Percentiles rank a stretch among this genome's conserved stretches.
phyloP scores from a whole-genome alignment of 2,888 invertebrate species.

The Xanthia togata region DNA sequence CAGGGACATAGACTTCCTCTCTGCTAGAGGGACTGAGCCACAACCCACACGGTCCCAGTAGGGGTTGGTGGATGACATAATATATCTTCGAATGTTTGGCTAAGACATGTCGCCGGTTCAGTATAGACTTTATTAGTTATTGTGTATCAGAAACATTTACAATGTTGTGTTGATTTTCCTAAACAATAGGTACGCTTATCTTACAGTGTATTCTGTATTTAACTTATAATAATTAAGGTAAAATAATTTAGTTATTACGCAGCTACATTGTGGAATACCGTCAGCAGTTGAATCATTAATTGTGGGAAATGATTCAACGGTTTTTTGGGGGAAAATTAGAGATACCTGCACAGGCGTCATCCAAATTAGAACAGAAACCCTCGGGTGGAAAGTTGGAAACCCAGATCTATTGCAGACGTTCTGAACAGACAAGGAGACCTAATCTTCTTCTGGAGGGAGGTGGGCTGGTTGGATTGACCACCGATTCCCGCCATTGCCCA shows the following conservation, averaged over 20 bases:
- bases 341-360: not conserved
- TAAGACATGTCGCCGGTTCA: not conserved
- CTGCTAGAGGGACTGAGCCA: too few relatives aligned
- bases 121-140: not conserved
- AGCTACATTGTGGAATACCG: not conserved
- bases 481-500: too few relatives aligned
- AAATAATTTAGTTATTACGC: not conserved
- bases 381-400: too few relatives aligned
- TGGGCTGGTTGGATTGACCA: too few relatives aligned
- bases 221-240: not conserved
- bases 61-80: too few relatives aligned
- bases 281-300: not conserved
- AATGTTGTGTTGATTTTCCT: not conserved
- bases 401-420: too few relatives aligned
- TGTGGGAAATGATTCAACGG: not conserved
- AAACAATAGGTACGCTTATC: not conserved
- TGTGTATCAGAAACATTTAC: not conserved
- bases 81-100: not conserved
- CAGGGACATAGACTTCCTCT: too few relatives aligned
- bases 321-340: not conserved
- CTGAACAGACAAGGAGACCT: too few relatives aligned
- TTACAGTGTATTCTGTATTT: not conserved
- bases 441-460: too few relatives aligned
- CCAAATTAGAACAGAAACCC: not conserved
- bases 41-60: too few relatives aligned